Evolutionary conservation across 2,113 vertebrate species (phyloP).

Genomic region (Smithornis capensis): DNA sequence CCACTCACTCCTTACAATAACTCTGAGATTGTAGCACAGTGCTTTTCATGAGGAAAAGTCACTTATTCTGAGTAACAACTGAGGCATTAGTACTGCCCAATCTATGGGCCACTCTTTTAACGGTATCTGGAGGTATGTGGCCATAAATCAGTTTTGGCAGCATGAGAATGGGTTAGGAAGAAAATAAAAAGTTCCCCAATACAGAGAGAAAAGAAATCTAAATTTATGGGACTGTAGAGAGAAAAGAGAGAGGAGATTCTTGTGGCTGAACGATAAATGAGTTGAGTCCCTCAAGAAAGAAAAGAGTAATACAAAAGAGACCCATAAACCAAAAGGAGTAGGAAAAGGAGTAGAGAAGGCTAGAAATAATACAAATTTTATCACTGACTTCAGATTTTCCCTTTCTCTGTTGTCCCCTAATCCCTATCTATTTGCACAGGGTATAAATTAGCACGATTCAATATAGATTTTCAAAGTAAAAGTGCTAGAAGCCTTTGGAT

Average conservation of each 20-base stretch:
- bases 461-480: neutral
- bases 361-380: neutral
- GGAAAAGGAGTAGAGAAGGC: neutral
- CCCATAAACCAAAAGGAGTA: neutral
- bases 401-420: neutral
- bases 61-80: neutral
- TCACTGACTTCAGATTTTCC: neutral
- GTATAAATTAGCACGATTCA: neutral
- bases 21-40: neutral
- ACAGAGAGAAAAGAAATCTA: neutral
- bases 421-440: neutral
- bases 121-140: neutral
- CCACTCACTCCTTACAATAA: neutral
- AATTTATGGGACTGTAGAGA: neutral
- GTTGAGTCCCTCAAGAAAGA: neutral
- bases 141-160: neutral
- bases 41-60: neutral
- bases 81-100: neutral
- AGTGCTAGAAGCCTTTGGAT: neutral
- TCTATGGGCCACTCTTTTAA: neutral
- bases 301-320: neutral
- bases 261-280: neutral
- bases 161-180: neutral
- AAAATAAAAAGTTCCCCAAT: neutral
- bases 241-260: neutral